phyloP scores from a whole-genome alignment of 2,113 vertebrate genomes.

The Sorex araneus region DNA sequence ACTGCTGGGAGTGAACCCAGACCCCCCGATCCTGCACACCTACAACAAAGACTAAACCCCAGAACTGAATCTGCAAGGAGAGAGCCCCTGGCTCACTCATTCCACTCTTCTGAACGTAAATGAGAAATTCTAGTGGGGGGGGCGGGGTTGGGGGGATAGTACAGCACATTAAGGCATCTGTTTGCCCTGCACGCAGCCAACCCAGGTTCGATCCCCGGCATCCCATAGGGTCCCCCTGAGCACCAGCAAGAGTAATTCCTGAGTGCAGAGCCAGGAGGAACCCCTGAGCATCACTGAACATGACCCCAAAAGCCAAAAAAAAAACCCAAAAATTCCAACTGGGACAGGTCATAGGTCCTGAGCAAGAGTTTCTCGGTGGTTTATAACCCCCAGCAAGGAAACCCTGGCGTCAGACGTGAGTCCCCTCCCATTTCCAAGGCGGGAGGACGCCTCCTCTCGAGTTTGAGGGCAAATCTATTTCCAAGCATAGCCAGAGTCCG shows the following conservation, averaged over 20 bases:
- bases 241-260: too few relatives aligned
- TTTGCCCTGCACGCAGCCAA: too few relatives aligned
- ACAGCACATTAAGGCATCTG: too few relatives aligned
- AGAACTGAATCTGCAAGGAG: background rate
- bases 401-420: background rate
- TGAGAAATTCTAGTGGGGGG: background rate
- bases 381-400: slow-evolving; percentile 56
- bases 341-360: background rate
- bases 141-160: too few relatives aligned
- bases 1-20: too few relatives aligned
- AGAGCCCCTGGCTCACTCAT: background rate
- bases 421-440: too few relatives aligned
- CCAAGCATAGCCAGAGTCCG: background rate
- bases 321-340: background rate
- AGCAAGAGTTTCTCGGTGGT: background rate
- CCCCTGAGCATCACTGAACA: too few relatives aligned
- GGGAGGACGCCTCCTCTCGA: background rate
- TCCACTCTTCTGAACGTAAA: background rate
- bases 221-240: too few relatives aligned
- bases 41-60: background rate
- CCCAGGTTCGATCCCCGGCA: too few relatives aligned
- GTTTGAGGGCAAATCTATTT: slow-evolving; percentile 30
- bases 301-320: too few relatives aligned
- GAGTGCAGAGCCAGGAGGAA: too few relatives aligned
- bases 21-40: too few relatives aligned